phyloP scores from a whole-genome alignment of 2,113 vertebrate genomes.

The rabbit (Oryctolagus cuniculus) region DNA sequence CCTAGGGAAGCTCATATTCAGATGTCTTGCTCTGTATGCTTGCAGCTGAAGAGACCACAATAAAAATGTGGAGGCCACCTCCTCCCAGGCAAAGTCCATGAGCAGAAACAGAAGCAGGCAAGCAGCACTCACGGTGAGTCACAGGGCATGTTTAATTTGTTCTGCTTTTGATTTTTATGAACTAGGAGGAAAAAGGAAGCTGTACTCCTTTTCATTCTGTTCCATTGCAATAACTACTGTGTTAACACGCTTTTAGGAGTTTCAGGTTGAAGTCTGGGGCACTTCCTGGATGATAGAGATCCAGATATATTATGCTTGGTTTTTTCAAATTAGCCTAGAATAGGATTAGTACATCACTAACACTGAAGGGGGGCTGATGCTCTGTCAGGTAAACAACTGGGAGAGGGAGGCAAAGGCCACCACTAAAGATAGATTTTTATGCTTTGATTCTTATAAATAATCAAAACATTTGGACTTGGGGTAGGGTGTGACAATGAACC shows the following conservation, averaged over 20 bases:
- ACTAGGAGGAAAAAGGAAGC: not conserved
- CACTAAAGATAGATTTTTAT: not conserved
- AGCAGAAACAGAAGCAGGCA: constrained; percentile 10
- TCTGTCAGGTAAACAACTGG: not conserved
- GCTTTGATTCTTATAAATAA: not conserved
- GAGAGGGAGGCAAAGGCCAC: not conserved
- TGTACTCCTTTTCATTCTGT: not conserved
- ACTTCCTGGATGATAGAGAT: constrained; percentile 22
- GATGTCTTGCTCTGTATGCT: not conserved
- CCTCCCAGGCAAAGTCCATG: not conserved
- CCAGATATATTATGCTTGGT: not conserved
- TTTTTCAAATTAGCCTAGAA: constrained; percentile 21
- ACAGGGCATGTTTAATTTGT: not conserved
- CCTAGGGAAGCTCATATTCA: not conserved
- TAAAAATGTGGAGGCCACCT: not conserved
- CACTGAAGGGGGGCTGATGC: not conserved
- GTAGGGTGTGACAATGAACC: not conserved
- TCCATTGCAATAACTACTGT: constrained; percentile 1
- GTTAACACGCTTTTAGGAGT: not conserved
- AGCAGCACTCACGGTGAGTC: not conserved
- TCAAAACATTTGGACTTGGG: not conserved
- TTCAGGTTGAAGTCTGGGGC: not conserved
- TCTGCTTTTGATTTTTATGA: constrained; percentile 48
- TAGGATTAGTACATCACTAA: not conserved
- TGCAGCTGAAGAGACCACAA: not conserved